A percentile compares a stretch with the other conserved stretches of the same genome.
Conservation (phyloP, 2,797 vertebrate species). For the Notamacropus eugenii region DNA sequence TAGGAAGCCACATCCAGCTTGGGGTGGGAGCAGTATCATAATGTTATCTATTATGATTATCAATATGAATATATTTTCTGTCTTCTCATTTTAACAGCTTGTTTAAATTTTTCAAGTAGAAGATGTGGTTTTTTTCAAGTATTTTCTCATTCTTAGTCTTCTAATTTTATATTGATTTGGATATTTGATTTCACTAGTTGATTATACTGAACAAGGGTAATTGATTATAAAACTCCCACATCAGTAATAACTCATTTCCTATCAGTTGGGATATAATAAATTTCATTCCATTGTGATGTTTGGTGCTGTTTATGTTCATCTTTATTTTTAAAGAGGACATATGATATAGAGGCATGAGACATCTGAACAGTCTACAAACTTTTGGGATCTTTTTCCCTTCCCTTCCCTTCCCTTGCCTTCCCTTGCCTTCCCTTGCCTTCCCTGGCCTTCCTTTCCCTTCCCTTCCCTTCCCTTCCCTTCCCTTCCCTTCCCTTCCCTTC, state of each 20-base stretch:
- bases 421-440: too few relatives aligned
- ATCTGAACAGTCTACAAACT: background rate
- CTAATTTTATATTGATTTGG: background rate
- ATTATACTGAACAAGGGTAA: background rate
- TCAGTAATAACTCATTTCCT: background rate
- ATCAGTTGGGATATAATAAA: background rate
- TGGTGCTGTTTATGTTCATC: background rate
- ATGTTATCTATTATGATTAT: background rate
- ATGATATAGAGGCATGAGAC: background rate
- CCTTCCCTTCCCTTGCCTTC: too few relatives aligned
- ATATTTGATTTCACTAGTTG: background rate
- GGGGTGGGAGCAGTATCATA: background rate
- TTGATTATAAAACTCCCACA: background rate
- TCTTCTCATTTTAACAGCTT: background rate
- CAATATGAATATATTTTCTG: background rate
- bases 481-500: too few relatives aligned
- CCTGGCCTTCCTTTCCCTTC: too few relatives aligned
- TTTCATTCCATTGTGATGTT: background rate
- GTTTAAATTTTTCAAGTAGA: background rate
- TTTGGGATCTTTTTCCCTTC: background rate
- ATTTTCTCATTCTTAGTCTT: background rate
- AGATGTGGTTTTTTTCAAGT: background rate
- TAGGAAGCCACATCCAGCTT: background rate
- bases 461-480: too few relatives aligned
- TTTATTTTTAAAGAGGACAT: background rate